Evolutionary conservation across 2,797 vertebrate species (phyloP), one percentile per base, ranked within the genome.

Genomic region (Halcyon badia): DNA sequence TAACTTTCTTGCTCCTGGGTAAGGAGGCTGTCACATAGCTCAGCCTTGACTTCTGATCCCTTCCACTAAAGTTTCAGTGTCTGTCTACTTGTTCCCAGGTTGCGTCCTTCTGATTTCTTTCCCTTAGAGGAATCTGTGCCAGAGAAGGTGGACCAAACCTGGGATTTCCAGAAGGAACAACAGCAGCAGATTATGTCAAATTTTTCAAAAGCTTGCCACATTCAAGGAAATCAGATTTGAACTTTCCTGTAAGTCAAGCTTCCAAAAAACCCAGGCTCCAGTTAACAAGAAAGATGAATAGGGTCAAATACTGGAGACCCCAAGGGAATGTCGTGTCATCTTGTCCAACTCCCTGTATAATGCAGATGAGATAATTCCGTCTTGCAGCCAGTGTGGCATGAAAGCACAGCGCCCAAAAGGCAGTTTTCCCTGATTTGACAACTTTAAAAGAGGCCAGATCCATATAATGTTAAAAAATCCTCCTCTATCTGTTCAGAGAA

Each of bases 371-470:
- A 26, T 68, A 42, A 86, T 61, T 96, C 68, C 35, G 42, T 60
- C 75, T 87, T 41, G 35, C 31, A 73, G 20, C 84, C 42, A 42
- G 42, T 56, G 70, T 65, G 70, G 3, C 46, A 79, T 19, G 62
- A 92, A 94, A 90, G 46, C n/a, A 49, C 51, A n/a, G 39, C 39
- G 56, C 66, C 46, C 58, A 93, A 84, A 91, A 92, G 31, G 56
- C 83, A 87, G 22, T 30, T 88, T 94, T 22, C 31, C 30, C 25
- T 82, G 37, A 79, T 84, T 51, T 86, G 54, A 89, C 28, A 65
- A 70, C 42, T 95, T 94, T 73, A 92, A 77, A 89, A 84, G 37
- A 84, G 11, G 33, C 42, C 62, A 62, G 58, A 87, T 77, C 30
- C 31, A 64, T 48, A 56, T 12, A 82, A 73, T 25, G 13, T 57